phyloP scores from a whole-genome alignment of 2,888 invertebrate genomes.

The Germaria angustata region DNA sequence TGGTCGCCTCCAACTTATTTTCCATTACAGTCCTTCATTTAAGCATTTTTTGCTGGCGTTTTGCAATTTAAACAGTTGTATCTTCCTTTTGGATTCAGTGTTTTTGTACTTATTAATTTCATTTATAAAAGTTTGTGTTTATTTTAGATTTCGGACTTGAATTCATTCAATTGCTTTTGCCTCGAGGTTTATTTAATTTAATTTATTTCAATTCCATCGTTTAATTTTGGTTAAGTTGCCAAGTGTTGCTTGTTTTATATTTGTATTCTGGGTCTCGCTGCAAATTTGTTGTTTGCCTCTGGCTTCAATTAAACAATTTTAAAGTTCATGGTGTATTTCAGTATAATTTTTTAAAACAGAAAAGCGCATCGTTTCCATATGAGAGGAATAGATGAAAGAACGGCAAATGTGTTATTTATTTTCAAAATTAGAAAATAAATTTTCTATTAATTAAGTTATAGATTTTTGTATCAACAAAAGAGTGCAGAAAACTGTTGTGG shows the following conservation, averaged over 20 bases:
- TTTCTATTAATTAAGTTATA: neutral
- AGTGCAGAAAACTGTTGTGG: neutral
- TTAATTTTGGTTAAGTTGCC: slow-evolving; percentile 1
- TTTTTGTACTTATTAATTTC: slow-evolving; percentile 47
- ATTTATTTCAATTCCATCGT: slow-evolving; percentile 4
- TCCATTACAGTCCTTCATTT: neutral
- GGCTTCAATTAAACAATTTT: slow-evolving; percentile 60
- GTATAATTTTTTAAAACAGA: neutral
- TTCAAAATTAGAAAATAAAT: neutral
- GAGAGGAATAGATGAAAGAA: neutral
- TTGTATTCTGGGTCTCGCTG: too few species aligned
- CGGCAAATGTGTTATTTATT: neutral
- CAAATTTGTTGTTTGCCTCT: slow-evolving; percentile 48
- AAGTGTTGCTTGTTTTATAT: slow-evolving; percentile 17
- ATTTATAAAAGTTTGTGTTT: slow-evolving; percentile 58
- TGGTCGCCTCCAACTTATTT: neutral
- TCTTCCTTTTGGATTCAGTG: slow-evolving; percentile 19
- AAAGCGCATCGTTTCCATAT: neutral
- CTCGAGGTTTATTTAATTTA: slow-evolving; percentile 49
- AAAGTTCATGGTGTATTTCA: slow-evolving; percentile 12
- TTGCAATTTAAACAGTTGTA: neutral
- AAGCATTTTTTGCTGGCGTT: neutral
- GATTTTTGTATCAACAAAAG: neutral
- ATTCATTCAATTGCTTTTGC: slow-evolving; percentile 53
- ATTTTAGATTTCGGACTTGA: slow-evolving; percentile 54